A percentile compares a stretch with the other conserved stretches of the same genome.
Conservation (phyloP, 2,797 vertebrate species). For the Podargus strigoides region DNA sequence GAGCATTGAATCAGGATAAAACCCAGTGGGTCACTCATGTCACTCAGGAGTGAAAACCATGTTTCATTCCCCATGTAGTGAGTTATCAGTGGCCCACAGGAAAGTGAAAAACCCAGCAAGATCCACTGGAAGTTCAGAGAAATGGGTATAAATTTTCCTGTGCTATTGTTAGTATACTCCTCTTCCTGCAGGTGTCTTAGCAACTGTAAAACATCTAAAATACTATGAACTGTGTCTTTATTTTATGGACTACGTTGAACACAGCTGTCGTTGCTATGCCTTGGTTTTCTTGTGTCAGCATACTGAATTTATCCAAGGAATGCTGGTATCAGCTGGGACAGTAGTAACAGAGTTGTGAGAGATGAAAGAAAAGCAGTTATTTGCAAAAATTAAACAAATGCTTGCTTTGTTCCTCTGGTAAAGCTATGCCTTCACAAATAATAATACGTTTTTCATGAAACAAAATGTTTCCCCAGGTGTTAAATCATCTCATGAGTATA, state of each 20-base stretch:
- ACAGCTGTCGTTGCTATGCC: background rate
- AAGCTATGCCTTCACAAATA: background rate
- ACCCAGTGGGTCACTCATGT: accelerated
- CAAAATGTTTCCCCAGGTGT: background rate
- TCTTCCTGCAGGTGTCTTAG: background rate
- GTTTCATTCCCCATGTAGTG: background rate
- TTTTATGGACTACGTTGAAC: background rate
- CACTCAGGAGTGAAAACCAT: background rate
- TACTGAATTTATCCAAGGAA: background rate
- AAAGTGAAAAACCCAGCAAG: background rate
- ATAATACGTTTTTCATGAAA: background rate
- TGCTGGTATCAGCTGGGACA: background rate
- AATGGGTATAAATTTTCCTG: background rate
- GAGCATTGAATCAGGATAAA: background rate
- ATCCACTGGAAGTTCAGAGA: background rate
- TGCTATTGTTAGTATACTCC: background rate
- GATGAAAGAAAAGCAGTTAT: background rate
- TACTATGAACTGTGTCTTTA: background rate
- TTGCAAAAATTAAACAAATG: background rate
- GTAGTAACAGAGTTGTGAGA: background rate
- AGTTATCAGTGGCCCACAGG: background rate
- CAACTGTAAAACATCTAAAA: background rate
- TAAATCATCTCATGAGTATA: background rate
- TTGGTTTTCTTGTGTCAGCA: background rate
- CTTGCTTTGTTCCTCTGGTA: background rate